Conservation (phyloP, 2,113 vertebrate species). For the Pterophyllum scalare region DNA sequence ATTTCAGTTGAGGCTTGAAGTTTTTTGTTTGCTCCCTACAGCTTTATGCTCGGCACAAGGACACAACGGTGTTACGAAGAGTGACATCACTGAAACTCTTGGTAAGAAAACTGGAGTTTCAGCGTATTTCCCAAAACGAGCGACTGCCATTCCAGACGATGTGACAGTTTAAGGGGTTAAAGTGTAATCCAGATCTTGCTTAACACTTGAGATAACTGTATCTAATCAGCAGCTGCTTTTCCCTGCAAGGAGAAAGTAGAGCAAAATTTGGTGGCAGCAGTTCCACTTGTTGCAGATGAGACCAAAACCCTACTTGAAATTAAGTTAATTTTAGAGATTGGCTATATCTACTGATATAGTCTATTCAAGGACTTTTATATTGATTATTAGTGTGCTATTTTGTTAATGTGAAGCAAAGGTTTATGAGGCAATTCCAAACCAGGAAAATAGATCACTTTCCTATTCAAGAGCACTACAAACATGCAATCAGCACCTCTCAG, state of each 20-base stretch:
- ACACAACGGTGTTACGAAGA: neutral
- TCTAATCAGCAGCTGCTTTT: slow-evolving; percentile 1
- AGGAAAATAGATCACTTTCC: neutral
- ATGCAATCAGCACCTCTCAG: neutral
- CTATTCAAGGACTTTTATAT: slow-evolving; percentile 5
- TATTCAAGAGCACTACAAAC: neutral
- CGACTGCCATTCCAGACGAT: neutral
- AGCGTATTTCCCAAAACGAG: neutral
- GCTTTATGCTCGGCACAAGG: neutral
- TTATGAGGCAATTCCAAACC: neutral
- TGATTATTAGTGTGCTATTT: neutral
- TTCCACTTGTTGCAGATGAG: slow-evolving; percentile 4
- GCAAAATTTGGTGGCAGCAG: neutral
- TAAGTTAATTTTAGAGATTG: neutral
- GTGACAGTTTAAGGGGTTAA: neutral
- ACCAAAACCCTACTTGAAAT: neutral
- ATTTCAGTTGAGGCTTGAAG: neutral
- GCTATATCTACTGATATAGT: neutral
- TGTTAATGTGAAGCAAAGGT: neutral
- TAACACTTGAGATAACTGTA: neutral
- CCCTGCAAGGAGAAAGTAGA: neutral
- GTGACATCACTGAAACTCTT: too few species aligned
- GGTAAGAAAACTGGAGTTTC: neutral
- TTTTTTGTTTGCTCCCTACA: neutral
- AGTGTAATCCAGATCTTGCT: neutral